Percentiles rank a stretch among this genome's conserved stretches.
phyloP scores from a whole-genome alignment of 2,797 vertebrate genomes.

The Petrocephalus schoutedeni region DNA sequence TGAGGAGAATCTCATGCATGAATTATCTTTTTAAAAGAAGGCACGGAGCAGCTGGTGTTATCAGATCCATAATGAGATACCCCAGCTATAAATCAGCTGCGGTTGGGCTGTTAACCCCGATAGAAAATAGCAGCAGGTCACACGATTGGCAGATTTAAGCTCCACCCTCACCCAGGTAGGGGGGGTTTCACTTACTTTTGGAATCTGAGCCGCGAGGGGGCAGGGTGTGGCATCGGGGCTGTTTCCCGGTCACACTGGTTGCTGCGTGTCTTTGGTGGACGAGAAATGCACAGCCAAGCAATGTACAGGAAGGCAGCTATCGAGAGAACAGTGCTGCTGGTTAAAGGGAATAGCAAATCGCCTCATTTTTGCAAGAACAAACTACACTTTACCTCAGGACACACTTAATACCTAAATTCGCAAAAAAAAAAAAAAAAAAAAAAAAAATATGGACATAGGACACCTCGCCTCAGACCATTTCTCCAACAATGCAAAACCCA shows the following conservation, averaged over 20 bases:
- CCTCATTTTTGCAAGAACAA: constrained; percentile 53
- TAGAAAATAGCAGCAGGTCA: background rate
- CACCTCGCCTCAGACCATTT: constrained; percentile 53
- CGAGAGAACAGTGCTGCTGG: constrained; percentile 39
- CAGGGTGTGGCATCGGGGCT: background rate
- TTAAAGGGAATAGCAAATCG: constrained; percentile 40
- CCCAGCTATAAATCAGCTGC: background rate
- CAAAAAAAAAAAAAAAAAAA: background rate
- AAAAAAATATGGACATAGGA: constrained; percentile 59
- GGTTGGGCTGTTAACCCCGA: background rate
- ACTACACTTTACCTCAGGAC: constrained; percentile 77
- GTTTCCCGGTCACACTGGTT: background rate
- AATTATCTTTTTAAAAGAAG: background rate
- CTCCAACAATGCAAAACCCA: constrained; percentile 41
- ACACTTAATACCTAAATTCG: constrained; percentile 51
- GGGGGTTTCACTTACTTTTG: background rate
- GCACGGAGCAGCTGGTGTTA: background rate
- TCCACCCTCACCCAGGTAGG: background rate
- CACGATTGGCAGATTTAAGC: background rate
- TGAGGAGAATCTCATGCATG: background rate
- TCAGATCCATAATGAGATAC: background rate
- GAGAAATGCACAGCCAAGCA: constrained; percentile 22
- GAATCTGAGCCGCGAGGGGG: background rate
- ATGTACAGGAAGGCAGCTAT: constrained; percentile 37
- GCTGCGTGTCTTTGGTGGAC: constrained; percentile 45